Conservation (phyloP, 2,113 vertebrate species). For the Ondatra zibethicus region DNA sequence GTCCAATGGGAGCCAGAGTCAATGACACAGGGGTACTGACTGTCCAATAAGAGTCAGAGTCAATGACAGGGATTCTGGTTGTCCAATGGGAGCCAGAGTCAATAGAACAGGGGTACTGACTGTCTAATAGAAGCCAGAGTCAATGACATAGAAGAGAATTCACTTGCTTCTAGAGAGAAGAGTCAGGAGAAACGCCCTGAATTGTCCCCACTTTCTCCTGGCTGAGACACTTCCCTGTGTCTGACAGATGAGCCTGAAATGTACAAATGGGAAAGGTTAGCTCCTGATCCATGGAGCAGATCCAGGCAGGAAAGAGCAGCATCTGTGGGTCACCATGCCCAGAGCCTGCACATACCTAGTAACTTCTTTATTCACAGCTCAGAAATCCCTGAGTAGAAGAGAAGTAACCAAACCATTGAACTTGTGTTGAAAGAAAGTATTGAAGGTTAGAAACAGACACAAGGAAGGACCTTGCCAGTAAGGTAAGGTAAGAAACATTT, state of each 20-base stretch:
- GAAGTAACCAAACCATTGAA: not conserved
- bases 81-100: not conserved
- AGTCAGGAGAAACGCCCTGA: not conserved
- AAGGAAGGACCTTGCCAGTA: not conserved
- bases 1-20: no score
- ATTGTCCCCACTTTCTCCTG: not conserved
- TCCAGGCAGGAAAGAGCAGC: not conserved
- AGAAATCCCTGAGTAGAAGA: not conserved
- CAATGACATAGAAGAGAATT: not conserved
- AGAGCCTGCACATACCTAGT: not conserved
- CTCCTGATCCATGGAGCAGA: not conserved
- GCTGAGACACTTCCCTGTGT: not conserved
- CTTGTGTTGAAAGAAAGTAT: not conserved
- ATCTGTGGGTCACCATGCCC: no score
- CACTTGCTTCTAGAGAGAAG: not conserved
- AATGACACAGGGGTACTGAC: not conserved
- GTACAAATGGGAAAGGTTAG: not conserved
- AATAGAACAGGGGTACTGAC: not conserved
- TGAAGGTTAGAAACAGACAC: not conserved
- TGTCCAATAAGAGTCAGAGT: not conserved
- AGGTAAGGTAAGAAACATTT: not conserved
- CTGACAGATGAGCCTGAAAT: not conserved
- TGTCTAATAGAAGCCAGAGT: not conserved
- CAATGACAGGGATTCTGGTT: not conserved
- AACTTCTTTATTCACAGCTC: not conserved